A percentile compares a stretch with the other conserved stretches of the same genome.
Conservation (phyloP, 1,140 invertebrate genomes). For the Papilio polyxenes region DNA sequence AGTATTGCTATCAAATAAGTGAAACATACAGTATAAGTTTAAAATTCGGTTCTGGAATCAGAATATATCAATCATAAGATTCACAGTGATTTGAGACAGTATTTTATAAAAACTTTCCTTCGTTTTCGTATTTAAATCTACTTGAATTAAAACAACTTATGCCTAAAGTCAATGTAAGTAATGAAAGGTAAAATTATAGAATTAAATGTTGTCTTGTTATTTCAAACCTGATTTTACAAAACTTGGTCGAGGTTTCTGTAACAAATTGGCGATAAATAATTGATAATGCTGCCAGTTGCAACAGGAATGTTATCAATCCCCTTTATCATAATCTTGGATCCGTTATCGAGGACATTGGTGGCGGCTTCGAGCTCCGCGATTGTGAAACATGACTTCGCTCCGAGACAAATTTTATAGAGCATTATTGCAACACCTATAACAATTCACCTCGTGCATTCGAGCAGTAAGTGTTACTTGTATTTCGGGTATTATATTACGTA, state of each 20-base stretch:
- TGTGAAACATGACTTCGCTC: slow-evolving; percentile 50
- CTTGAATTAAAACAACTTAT: not conserved
- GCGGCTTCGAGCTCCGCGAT: slow-evolving; percentile 32
- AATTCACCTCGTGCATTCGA: slow-evolving; percentile 52
- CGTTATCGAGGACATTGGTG: slow-evolving; percentile 42
- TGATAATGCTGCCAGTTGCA: slow-evolving; percentile 47
- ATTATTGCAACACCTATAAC: slow-evolving; percentile 54
- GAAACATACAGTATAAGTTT: not conserved
- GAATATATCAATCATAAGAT: not conserved
- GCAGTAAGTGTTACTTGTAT: slow-evolving; percentile 52
- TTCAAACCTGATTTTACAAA: slow-evolving; percentile 3
- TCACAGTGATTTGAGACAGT: too few relatives aligned
- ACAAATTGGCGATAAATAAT: slow-evolving; percentile 42
- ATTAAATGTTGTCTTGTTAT: not conserved
- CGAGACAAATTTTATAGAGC: slow-evolving; percentile 61
- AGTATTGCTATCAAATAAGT: not conserved
- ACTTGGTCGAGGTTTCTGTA: slow-evolving; percentile 7
- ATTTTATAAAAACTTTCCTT: not conserved
- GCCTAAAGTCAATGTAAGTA: not conserved
- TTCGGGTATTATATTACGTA: slow-evolving; percentile 43
- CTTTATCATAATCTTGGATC: slow-evolving; percentile 47
- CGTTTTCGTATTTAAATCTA: not conserved
- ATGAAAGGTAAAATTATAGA: not conserved
- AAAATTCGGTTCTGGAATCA: not conserved
- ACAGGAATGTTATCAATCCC: slow-evolving; percentile 47